Evolutionary conservation across 2,113 vertebrate species (phyloP).

Genomic region (Orthonyx spaldingii): DNA sequence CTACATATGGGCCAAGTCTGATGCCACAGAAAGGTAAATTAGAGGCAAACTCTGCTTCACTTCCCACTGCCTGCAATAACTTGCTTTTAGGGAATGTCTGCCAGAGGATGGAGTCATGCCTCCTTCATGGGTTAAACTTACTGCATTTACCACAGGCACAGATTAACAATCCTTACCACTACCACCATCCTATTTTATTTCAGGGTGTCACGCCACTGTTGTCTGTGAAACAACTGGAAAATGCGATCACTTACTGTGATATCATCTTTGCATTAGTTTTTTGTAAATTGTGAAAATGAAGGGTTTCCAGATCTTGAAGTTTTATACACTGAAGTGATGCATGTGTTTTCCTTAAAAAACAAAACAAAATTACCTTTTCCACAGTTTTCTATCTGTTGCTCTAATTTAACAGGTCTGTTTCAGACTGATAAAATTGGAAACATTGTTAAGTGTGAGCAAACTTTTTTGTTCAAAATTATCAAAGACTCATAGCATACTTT

Average conservation of each 20-base stretch:
- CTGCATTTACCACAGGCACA: neutral
- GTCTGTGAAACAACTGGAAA: neutral
- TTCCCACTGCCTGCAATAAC: neutral
- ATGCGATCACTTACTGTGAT: neutral
- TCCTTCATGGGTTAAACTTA: neutral
- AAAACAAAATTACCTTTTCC: fast-evolving
- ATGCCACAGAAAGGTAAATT: neutral
- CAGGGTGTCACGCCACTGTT: neutral
- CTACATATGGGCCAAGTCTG: neutral
- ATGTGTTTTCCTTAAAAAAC: neutral
- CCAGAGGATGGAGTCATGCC: neutral
- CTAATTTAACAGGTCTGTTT: neutral
- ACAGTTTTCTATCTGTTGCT: neutral
- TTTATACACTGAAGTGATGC: neutral
- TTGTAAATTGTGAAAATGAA: neutral
- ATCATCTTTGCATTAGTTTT: neutral
- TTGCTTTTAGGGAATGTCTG: neutral
- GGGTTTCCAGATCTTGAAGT: neutral
- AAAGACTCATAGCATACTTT: neutral
- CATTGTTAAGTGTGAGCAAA: neutral
- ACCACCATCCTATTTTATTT: neutral
- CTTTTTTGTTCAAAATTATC: neutral
- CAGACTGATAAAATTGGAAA: neutral
- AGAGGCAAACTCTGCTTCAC: neutral
- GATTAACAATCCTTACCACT: neutral